Percentiles rank a stretch among this genome's conserved stretches.
phyloP scores from a whole-genome alignment of 2,113 vertebrate genomes.

The Bos indicus region DNA sequence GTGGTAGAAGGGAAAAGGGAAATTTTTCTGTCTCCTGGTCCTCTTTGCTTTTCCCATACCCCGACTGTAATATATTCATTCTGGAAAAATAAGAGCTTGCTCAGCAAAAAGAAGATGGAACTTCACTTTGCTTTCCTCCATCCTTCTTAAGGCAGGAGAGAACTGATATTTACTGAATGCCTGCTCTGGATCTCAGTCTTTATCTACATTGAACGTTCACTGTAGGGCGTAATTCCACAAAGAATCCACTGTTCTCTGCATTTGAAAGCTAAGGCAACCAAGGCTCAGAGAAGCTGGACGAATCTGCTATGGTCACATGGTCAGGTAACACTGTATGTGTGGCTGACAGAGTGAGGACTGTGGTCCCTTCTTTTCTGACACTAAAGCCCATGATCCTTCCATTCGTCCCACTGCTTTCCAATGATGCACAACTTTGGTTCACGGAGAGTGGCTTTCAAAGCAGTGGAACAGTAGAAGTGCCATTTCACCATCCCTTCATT shows the following conservation, averaged over 20 bases:
- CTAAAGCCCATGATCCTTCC: neutral
- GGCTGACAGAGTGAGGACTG: neutral
- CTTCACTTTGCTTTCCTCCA: neutral
- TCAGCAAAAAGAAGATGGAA: neutral
- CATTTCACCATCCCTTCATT: neutral
- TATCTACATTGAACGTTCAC: neutral
- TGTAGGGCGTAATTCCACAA: neutral
- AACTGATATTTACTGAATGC: neutral
- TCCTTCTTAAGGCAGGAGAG: neutral
- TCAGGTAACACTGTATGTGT: neutral
- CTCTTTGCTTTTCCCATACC: neutral
- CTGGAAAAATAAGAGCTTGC: neutral
- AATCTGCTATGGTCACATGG: neutral
- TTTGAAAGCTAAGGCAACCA: neutral
- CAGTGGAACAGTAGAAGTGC: neutral
- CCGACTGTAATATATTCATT: neutral
- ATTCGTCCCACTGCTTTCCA: neutral
- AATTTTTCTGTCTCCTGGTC: neutral
- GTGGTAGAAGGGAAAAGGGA: constrained; percentile 4
- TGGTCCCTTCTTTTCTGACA: neutral
- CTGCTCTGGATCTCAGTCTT: neutral
- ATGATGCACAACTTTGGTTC: neutral
- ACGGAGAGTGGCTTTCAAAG: neutral
- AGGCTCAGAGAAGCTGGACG: neutral
- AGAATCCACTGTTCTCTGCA: neutral